Evolutionary conservation across 1,140 invertebrate species (phyloP), one percentile per base, ranked within the genome.

Genomic region (Lethocerus indicus): DNA sequence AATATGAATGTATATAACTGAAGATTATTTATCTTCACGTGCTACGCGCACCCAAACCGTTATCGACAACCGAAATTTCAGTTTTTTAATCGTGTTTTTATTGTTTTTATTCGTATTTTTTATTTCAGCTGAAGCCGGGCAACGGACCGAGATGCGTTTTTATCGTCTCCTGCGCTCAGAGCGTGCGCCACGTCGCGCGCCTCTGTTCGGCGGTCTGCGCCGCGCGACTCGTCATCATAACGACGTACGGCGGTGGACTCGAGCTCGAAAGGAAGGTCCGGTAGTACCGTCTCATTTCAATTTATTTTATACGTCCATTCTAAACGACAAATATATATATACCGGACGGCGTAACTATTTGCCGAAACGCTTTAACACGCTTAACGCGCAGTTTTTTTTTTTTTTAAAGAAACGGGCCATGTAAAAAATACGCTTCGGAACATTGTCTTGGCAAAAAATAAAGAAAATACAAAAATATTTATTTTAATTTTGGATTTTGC

Each of bases 241-340:
- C 32, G 4, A 40, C 47, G 6, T 26, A 48, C 40, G 47, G 47
- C 13, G 47, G 47, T 16, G 47, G 47, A n/a, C 21, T 48, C 3
- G 47, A 48, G 28, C 23, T 39, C 3, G 47, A 48, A 20, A 14
- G 36, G n/a, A 39, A 24, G 24, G 47, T 48, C 2, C n/a, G n/a
- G n/a, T n/a, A n/a, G n/a, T n/a, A n/a, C n/a, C n/a, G n/a, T 18
- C 25, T 40, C 12, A 26, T 3, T n/a, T 45, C n/a, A 20, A 3
- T 28, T 28, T 45, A 18, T 26, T 45, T 29, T 20, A 36, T 14
- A 12, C 21, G 37, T 40, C 14, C 37, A 40, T 32, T 32, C 9
- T 12, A 32, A 32, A 32, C 9, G 16, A 32, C 9, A 32, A 32
- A 32, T 9, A n/a, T n/a, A n/a, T n/a, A n/a, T n/a, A n/a, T n/a